A percentile compares a stretch with the other conserved stretches of the same genome.
Conservation (phyloP, 2,113 vertebrate genomes). For the Psittacara wagleri region DNA sequence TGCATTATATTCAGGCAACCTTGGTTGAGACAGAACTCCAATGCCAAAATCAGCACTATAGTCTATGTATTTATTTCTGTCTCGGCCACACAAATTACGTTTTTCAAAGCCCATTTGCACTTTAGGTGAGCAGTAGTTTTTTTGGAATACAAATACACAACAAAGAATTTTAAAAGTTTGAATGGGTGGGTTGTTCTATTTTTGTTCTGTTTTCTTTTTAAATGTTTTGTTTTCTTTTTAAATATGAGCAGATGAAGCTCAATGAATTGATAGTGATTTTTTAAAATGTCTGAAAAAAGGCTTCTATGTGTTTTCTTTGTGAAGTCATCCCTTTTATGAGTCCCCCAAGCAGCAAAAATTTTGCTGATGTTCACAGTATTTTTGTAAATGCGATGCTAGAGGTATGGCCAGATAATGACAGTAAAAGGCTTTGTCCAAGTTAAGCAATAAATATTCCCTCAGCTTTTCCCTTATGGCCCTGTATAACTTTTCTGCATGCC, state of each 20-base stretch:
- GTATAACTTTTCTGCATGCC: not conserved
- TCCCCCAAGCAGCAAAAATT: not conserved
- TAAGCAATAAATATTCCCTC: not conserved
- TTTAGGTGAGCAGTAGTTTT: not conserved
- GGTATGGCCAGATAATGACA: not conserved
- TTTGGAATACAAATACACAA: not conserved
- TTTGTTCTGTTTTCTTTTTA: not conserved
- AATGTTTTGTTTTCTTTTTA: not conserved
- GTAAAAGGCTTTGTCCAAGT: not conserved
- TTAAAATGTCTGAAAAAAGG: not conserved
- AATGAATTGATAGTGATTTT: not conserved
- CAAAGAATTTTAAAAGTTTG: not conserved
- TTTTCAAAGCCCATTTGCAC: not conserved
- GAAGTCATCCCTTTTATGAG: not conserved
- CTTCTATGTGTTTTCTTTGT: not conserved
- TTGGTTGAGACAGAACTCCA: not conserved
- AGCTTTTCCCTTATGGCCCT: not conserved
- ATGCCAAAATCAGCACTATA: not conserved
- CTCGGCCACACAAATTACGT: not conserved
- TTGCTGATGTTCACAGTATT: not conserved
- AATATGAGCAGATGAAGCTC: not conserved
- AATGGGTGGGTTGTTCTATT: rapidly evolving
- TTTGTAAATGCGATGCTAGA: not conserved
- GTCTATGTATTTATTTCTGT: not conserved
- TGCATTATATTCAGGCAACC: not conserved